Evolutionary conservation across 92 coral and sea anemone species (phyloP).

Genomic region (Parazoanthus swiftii): DNA sequence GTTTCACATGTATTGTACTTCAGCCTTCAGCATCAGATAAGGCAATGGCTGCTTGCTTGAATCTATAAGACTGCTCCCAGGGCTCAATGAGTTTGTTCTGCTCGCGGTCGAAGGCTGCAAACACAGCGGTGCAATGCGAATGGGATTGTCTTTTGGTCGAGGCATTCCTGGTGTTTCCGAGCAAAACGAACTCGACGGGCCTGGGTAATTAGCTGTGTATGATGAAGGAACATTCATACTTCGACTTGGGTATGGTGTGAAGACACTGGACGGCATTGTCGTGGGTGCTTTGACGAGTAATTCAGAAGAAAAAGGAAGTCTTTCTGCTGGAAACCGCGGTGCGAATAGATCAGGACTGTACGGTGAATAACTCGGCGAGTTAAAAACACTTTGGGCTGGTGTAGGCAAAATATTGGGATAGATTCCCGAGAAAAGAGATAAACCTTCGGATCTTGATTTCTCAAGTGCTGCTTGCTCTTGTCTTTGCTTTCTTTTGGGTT

Average conservation of each 20-base stretch:
- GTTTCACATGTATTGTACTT: constrained; percentile 59
- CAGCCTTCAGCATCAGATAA: constrained; percentile 62
- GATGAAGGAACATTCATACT: constrained; percentile 16
- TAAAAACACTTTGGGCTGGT: constrained; percentile 29
- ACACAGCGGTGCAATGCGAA: constrained; percentile 32
- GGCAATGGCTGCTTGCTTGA: constrained; percentile 44
- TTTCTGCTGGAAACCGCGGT: constrained; percentile 44
- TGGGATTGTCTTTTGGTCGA: constrained; percentile 32
- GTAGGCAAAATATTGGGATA: constrained; percentile 40
- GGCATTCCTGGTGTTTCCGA: constrained; percentile 30
- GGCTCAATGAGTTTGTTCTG: constrained; percentile 36
- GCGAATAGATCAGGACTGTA: constrained; percentile 35
- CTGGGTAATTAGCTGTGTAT: constrained; percentile 34
- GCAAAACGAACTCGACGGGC: constrained; percentile 29
- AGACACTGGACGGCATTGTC: constrained; percentile 23
- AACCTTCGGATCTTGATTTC: constrained; percentile 46
- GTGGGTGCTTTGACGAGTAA: constrained; percentile 19
- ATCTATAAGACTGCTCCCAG: constrained; percentile 24
- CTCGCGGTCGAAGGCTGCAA: constrained; percentile 38
- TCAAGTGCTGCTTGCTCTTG: constrained; percentile 51
- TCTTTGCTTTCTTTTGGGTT: constrained; percentile 75
- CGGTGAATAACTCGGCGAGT: constrained; percentile 6
- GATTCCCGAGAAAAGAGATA: constrained; percentile 45
- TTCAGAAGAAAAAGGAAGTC: constrained; percentile 31
- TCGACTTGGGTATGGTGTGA: constrained; percentile 41